Percentiles rank a stretch among this genome's conserved stretches.
Conservation (phyloP, 2,113 vertebrate genomes). For the Tragulus kanchil region DNA sequence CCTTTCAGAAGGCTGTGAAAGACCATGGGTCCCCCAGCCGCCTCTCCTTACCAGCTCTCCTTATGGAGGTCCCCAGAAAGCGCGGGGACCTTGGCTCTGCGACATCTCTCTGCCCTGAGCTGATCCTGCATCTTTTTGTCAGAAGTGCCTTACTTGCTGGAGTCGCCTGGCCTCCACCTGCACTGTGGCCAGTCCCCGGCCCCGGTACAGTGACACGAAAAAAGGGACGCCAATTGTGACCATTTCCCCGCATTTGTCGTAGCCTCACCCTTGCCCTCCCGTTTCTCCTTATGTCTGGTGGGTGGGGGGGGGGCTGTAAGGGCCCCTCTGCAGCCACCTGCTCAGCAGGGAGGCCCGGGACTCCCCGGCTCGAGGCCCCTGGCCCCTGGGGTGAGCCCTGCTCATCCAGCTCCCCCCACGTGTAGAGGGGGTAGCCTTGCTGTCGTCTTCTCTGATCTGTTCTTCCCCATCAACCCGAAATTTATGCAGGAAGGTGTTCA, state of each 20-base stretch:
- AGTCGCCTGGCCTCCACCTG: background rate
- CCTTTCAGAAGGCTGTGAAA: background rate
- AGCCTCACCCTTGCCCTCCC: background rate
- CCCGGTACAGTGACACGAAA: slow-evolving; percentile 32
- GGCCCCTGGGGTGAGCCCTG: accelerated
- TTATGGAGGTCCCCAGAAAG: background rate
- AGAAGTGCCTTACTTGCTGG: slow-evolving; percentile 87
- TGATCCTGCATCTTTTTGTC: slow-evolving; percentile 23
- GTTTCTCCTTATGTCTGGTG: background rate
- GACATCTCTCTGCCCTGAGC: background rate
- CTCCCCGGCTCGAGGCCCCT: background rate
- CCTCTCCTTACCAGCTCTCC: accelerated
- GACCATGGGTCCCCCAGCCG: background rate
- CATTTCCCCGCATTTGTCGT: slow-evolving; percentile 30
- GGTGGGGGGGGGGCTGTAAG: background rate
- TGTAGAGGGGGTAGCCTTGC: background rate
- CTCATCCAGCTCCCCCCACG: background rate
- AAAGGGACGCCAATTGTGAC: slow-evolving; percentile 79
- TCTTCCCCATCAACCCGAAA: slow-evolving; percentile 47
- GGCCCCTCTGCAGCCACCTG: background rate
- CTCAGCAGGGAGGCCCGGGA: background rate
- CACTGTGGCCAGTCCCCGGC: background rate
- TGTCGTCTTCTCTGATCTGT: background rate
- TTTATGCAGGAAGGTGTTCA: background rate
- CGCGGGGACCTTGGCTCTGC: accelerated